Conservation (phyloP, 2,113 vertebrate genomes). For the Gavialis gangeticus region DNA sequence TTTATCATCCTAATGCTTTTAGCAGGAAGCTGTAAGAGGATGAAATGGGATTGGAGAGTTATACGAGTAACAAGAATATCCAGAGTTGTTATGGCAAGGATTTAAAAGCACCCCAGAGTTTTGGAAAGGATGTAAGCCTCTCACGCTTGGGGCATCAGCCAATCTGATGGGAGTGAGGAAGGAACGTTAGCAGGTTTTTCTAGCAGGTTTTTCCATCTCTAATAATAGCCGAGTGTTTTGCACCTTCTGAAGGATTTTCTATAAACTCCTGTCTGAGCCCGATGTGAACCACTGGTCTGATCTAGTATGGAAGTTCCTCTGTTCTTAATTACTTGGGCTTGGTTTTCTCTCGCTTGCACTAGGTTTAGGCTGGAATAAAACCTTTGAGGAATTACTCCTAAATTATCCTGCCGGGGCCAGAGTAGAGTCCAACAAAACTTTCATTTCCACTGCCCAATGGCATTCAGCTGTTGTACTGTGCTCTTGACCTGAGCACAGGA, state of each 20-base stretch:
- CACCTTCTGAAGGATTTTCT: not conserved
- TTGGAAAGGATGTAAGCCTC: not conserved
- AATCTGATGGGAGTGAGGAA: not conserved
- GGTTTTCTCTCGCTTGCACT: not conserved
- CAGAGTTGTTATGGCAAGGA: not conserved
- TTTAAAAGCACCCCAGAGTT: conserved; percentile 35
- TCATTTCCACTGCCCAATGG: not conserved
- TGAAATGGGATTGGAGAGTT: conserved; percentile 11
- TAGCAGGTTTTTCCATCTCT: not conserved
- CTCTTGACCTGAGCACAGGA: conserved; percentile 57
- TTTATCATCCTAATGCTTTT: conserved; percentile 66
- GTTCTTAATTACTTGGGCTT: not conserved
- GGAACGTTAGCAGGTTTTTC: not conserved
- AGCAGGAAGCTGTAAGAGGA: conserved; percentile 52
- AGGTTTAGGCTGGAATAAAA: not conserved
- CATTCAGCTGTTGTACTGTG: not conserved
- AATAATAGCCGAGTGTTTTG: not conserved
- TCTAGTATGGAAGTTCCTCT: not conserved
- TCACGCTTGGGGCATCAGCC: not conserved
- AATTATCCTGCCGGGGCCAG: fast-evolving
- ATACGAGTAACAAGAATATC: conserved; percentile 28
- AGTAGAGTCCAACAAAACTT: conserved; percentile 28
- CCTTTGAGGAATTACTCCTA: conserved; percentile 15
- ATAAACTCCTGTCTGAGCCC: not conserved
- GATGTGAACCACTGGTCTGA: not conserved